Conservation (phyloP, 2,113 vertebrate species). For the Chamaea fasciata region DNA sequence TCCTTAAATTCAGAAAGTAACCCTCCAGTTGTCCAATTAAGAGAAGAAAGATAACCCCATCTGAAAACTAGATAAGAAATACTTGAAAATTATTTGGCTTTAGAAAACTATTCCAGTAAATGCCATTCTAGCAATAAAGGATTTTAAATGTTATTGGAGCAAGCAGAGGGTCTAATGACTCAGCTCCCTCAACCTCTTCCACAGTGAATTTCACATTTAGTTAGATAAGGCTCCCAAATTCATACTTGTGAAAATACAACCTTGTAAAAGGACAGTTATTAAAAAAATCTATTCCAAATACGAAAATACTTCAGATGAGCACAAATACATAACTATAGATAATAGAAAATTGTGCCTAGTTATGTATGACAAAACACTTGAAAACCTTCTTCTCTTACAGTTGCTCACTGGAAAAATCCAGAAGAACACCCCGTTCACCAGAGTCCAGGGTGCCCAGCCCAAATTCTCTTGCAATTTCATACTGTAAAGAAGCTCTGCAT, state of each 20-base stretch:
- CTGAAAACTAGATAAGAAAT: slow-evolving; percentile 80
- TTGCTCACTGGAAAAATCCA: background rate
- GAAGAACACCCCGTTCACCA: background rate
- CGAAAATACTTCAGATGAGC: background rate
- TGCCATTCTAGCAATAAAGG: background rate
- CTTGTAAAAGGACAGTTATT: background rate
- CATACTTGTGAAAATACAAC: background rate
- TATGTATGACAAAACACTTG: background rate
- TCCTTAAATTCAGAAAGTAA: slow-evolving; percentile 85
- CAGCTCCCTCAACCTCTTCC: background rate
- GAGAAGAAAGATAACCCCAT: slow-evolving; percentile 89
- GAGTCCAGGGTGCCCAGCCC: background rate
- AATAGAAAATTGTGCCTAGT: background rate
- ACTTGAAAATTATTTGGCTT: background rate
- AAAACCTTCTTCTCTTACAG: background rate
- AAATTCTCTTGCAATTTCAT: background rate
- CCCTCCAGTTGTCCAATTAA: slow-evolving; percentile 90
- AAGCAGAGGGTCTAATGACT: background rate
- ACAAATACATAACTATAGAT: background rate
- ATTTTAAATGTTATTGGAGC: background rate
- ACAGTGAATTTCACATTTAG: background rate
- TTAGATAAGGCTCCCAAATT: background rate
- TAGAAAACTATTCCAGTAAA: background rate
- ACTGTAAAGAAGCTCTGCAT: rapidly evolving
- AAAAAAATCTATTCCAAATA: background rate